Evolutionary conservation across 2,888 invertebrate genomes (phyloP), one percentile per base, ranked within the genome.

Genomic region (Colletes collaris): DNA sequence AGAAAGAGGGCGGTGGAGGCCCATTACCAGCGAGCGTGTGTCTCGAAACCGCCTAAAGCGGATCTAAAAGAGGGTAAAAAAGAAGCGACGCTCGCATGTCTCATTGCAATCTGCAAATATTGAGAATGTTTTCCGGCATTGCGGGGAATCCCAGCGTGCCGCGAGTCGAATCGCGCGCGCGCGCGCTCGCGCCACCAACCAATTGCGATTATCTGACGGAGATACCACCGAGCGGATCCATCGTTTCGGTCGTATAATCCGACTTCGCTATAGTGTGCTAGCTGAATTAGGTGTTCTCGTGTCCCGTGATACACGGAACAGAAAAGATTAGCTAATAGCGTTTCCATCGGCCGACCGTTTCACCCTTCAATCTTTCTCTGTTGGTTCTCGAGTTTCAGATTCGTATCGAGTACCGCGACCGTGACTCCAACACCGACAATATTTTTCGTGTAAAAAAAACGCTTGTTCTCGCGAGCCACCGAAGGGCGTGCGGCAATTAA

Each of bases 141-240:
- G 88, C 88, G 82, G 40, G 86, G 82, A 83, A 84, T 86, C 82
- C 60, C 58, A 40, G 46, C 46, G 50, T 60, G 53, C 50, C 27
- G 46, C 13, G 66, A 2, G 44, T 8, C 0, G 8, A n/a, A 27
- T 27, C n/a, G 40, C 49, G 64, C 65, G 44, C 65, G 44, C 27
- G 19, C 66, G 67, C 68, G 67, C 46, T 49, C 64, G 60, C 84
- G 74, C 84, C 75, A 69, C 73, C 77, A 91, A 90, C 91, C 91
- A 90, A 91, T 92, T 91, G 91, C 88, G 90, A 91, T 92, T 92
- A 91, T 91, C 91, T 88, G 82, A 69, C 83, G 55, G 76, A 88
- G 89, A 90, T 90, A 90, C 87, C 88, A 35, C 50, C 62, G 72
- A 62, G 19, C 62, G 81, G 69, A 85, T 86, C 83, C 80, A 83